A percentile compares a stretch with the other conserved stretches of the same genome.
Evolutionary conservation across 2,113 vertebrate genomes (phyloP).

Genomic region (Semicossyphus pulcher): DNA sequence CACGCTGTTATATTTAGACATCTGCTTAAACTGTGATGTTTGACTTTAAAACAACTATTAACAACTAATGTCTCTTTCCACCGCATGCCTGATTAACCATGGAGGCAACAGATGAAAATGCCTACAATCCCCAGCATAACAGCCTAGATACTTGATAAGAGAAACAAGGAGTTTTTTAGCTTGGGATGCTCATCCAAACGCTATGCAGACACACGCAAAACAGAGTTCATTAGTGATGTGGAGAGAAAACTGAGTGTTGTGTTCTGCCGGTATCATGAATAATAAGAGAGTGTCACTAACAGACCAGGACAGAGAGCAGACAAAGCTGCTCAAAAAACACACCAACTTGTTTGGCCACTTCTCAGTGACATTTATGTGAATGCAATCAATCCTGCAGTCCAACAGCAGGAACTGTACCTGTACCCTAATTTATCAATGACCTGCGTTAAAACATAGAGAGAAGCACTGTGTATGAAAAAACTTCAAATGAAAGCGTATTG

Average conservation of each 20-base stretch:
- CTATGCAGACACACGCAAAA: not conserved
- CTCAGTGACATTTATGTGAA: not conserved
- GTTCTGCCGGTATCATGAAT: slow-evolving; percentile 48
- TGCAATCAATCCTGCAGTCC: not conserved
- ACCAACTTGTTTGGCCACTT: slow-evolving; percentile 3
- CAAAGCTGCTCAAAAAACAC: not conserved
- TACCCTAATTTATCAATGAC: not conserved
- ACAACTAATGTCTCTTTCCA: not conserved
- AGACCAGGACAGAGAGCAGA: too few relatives aligned
- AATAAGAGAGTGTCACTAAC: slow-evolving; percentile 28
- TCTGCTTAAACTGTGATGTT: too few relatives aligned
- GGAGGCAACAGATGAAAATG: not conserved
- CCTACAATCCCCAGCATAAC: too few relatives aligned
- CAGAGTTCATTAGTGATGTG: too few relatives aligned
- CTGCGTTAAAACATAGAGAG: not conserved
- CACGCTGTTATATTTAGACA: too few relatives aligned
- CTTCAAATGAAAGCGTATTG: not conserved
- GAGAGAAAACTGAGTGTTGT: not conserved
- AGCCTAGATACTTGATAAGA: not conserved
- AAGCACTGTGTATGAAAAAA: not conserved
- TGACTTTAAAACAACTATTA: slow-evolving; percentile 2
- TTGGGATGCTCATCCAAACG: not conserved
- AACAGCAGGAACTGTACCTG: not conserved
- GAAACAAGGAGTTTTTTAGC: not conserved
- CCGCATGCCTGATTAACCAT: not conserved